phyloP scores from a whole-genome alignment of 2,113 vertebrate genomes.

The Toxotes jaculatrix region DNA sequence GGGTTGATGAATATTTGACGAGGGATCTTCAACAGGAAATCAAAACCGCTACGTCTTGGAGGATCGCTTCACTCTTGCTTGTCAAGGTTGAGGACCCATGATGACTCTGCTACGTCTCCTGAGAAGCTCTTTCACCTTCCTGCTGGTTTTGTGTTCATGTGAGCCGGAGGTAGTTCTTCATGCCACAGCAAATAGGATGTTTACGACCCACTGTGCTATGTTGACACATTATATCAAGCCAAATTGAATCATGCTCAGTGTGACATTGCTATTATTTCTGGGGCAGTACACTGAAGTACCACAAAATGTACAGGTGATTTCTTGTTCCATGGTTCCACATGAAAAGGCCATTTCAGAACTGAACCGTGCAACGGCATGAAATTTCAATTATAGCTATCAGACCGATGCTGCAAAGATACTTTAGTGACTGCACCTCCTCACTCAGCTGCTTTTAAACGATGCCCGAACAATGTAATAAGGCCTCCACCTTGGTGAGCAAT shows the following conservation, averaged over 20 bases:
- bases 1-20: conserved; percentile 73
- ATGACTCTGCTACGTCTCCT: conserved; percentile 8
- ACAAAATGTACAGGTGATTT: conserved; percentile 39
- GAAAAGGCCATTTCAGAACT: conserved; percentile 45
- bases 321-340: background rate
- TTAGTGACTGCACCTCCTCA: conserved; percentile 9
- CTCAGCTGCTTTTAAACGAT: conserved; percentile 18
- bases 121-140: background rate
- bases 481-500: conserved; percentile 23
- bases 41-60: conserved; percentile 10
- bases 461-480: conserved; percentile 38
- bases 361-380: conserved; percentile 11
- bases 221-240: conserved; percentile 28
- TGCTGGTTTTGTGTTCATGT: conserved; percentile 18
- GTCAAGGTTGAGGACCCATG: conserved; percentile 33
- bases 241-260: conserved; percentile 52
- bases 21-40: conserved; percentile 57
- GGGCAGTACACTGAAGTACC: conserved; percentile 19
- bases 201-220: conserved; percentile 31
- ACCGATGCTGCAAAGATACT: conserved; percentile 37
- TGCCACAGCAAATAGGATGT: conserved; percentile 24
- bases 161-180: conserved; percentile 11
- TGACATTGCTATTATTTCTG: conserved; percentile 49
- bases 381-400: conserved; percentile 54
- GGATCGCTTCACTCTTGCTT: conserved; percentile 12